Base-by-base conservation (phyloP, 2,113 vertebrate genomes). In the Psephotus haematonotus region DNA sequence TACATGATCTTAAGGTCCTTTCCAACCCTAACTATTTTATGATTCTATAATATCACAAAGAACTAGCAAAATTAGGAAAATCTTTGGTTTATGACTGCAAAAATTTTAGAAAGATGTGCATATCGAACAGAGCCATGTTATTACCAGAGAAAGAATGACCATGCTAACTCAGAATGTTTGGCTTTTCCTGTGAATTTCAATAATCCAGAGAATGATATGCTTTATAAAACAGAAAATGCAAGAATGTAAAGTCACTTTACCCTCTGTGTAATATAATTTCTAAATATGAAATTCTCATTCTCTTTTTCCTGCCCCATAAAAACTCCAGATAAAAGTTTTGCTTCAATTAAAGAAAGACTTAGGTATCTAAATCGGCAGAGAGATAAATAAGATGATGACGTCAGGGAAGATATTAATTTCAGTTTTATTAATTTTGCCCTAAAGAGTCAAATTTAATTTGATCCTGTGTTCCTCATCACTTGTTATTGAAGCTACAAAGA, bases 371-470 rank as follows among this genome's bases (percentile, higher is more conserved):
- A 89, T 11, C 77, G 69, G 50, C 65, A 90, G 82, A 93, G 44
- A 53, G 35, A 57, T 88, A 82, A 93, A 90, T 60, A 35, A 19
- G 43, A 70, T 4, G 22, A 35, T 33, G 68, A 17, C 50, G 29
- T 27, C 8, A 37, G 37, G 43, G 87, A 95, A 13, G 65, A 82
- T 59, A 77, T 88, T 82, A 85, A 94, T 94, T 95, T 90, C 1
- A 2, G 14, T 78, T 93, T 89, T 88, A 93, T 94, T 97, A 96
- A 85, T 95, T 95, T 97, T 90, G 22, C 62, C 65, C 90, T 57
- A 70, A 72, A 95, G 52, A 77, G 25, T 93, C 69, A 59, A 60
- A 93, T 94, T 82, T 90, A 84, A 82, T 94, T 87, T 92, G 75
- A 57, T 79, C 69, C 37, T 43, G 7, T 77, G 72, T 55, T 94